These are phyloP conservation scores for Acrocephalus scirpaceus DNA, from an alignment of 2,797 vertebrate species.

Conservation along the genomic window DNA sequence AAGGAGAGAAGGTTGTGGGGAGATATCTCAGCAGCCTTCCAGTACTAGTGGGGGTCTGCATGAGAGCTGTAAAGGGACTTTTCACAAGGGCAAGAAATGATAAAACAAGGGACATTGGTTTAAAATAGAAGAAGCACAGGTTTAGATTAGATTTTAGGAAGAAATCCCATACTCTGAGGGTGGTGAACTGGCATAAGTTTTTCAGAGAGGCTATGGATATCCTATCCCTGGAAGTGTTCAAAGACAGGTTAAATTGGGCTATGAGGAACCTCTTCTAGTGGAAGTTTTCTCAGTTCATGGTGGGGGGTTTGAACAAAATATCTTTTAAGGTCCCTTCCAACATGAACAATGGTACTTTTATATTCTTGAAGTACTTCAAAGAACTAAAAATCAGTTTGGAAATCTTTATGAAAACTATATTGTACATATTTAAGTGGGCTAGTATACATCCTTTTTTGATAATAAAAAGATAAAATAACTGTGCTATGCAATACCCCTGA, in stretches of 20 bases:
- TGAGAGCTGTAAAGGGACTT: background rate
- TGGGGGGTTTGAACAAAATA: background rate
- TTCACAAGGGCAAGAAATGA: background rate
- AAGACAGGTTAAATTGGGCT: background rate
- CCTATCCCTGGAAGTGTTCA: background rate
- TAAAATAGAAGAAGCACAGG: background rate
- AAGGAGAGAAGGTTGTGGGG: background rate
- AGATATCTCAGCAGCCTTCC: background rate
- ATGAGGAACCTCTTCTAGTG: background rate
- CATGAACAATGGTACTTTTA: background rate
- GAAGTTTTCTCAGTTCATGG: background rate
- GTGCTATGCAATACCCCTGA: background rate
- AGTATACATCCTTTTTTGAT: background rate
- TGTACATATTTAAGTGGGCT: background rate
- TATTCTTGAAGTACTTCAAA: background rate
- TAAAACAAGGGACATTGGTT: background rate
- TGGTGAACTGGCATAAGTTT: background rate
- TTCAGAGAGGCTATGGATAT: background rate
- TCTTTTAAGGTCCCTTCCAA: background rate
- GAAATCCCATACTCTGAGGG: background rate
- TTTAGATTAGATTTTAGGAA: background rate
- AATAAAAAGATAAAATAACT: background rate
- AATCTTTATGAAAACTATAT: background rate
- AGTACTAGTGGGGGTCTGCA: background rate
- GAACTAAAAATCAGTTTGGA: background rate